Evolutionary conservation across 2,113 vertebrate genomes (phyloP).

Genomic region (Passer domesticus): DNA sequence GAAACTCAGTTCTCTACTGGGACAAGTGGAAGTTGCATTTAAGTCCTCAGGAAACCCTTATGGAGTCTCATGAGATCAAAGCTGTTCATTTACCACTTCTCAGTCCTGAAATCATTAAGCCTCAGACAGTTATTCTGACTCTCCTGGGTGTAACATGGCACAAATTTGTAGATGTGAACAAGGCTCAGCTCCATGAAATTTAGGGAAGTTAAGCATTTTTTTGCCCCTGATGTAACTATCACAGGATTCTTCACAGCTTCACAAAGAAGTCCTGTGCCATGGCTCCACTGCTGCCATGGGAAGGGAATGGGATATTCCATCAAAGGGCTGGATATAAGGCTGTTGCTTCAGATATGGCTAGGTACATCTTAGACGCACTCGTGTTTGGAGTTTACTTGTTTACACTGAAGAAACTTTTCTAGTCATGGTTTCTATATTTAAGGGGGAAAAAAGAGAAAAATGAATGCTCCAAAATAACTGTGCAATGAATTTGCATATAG

Average conservation of each 20-base stretch:
- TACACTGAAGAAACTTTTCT: background rate
- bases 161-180: background rate
- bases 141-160: background rate
- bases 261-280: background rate
- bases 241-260: background rate
- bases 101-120: background rate
- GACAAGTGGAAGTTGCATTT: background rate
- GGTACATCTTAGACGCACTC: accelerated
- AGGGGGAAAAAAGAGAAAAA: background rate
- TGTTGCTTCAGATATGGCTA: background rate
- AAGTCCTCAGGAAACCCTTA: background rate
- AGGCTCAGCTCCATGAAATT: background rate
- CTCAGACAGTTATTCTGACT: background rate
- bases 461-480: background rate
- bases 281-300: background rate
- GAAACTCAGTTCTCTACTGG: background rate
- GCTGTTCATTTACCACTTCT: background rate
- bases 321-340: background rate
- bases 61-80: background rate
- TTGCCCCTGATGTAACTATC: background rate
- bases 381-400: background rate
- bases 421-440: background rate
- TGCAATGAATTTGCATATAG: background rate
- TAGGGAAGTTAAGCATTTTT: background rate
- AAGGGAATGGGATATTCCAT: background rate